phyloP scores from a whole-genome alignment of 1,140 invertebrate species.

The Asbolus verrucosus region DNA sequence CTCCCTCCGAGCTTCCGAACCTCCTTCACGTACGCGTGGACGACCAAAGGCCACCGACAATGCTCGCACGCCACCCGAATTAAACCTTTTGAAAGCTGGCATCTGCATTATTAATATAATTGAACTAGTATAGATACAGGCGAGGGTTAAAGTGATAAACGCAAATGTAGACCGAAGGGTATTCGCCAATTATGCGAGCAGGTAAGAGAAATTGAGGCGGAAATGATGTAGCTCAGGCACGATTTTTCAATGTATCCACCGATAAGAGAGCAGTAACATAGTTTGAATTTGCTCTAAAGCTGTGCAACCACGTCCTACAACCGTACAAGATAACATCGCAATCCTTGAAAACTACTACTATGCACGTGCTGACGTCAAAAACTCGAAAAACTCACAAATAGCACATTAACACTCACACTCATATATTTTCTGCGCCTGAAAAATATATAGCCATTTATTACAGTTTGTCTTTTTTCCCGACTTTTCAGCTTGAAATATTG shows the following conservation, averaged over 20 bases:
- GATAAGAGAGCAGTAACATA: constrained; percentile 9
- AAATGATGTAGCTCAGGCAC: constrained; percentile 14
- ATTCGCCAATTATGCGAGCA: constrained; percentile 16
- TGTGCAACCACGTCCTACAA: background rate
- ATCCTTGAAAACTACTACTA: constrained; percentile 20
- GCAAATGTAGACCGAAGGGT: constrained; percentile 2
- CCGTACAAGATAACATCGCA: constrained; percentile 28
- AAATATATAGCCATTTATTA: constrained; percentile 31
- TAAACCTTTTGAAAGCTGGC: constrained; percentile 6
- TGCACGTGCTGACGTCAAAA: constrained; percentile 31
- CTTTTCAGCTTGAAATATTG: constrained; percentile 20
- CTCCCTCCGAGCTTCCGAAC: background rate
- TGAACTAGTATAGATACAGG: constrained; percentile 8
- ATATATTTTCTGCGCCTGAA: constrained; percentile 23
- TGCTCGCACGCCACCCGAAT: background rate
- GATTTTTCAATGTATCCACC: constrained; percentile 23
- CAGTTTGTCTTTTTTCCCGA: constrained; percentile 24
- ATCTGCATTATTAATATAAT: constrained; percentile 18
- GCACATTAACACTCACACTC: constrained; percentile 26
- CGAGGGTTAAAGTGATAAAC: constrained; percentile 7
- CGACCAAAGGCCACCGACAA: background rate
- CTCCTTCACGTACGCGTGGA: too few species aligned
- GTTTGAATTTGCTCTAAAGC: constrained; percentile 8
- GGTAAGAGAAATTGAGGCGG: constrained; percentile 34
- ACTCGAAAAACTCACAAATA: constrained; percentile 29